Evolutionary conservation across 2,113 vertebrate genomes (phyloP).

Genomic region (Micronycteris hirsuta): DNA sequence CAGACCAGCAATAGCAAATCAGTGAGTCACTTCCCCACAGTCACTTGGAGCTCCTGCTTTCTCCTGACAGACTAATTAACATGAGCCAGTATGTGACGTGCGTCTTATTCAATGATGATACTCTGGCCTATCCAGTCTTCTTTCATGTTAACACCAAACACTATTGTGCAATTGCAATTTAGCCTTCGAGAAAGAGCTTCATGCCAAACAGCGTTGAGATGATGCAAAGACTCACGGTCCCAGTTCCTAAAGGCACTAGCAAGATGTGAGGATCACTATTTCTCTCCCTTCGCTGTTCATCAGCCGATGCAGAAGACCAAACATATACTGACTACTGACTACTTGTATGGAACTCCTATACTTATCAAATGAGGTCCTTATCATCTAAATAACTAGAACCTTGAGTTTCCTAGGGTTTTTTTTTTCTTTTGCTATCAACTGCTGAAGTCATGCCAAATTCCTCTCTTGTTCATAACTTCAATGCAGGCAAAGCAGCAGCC

Average conservation of each 20-base stretch:
- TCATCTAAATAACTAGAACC: neutral
- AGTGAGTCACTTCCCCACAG: slow-evolving; percentile 53
- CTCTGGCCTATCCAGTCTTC: slow-evolving; percentile 1
- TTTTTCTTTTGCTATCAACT: neutral
- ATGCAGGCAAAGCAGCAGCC: neutral
- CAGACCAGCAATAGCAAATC: slow-evolving; percentile 49
- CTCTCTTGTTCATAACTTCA: neutral
- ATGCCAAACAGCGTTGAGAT: neutral
- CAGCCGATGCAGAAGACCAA: neutral
- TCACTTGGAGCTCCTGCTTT: neutral
- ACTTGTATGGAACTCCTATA: neutral
- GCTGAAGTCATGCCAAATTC: slow-evolving; percentile 8
- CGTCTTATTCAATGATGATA: slow-evolving; percentile 36
- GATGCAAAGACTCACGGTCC: neutral
- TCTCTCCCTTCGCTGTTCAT: neutral
- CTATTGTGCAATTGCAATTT: neutral
- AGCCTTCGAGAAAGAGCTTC: neutral
- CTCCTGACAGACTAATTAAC: slow-evolving; percentile 44
- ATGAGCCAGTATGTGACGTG: neutral
- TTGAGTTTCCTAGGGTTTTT: neutral
- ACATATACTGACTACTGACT: neutral
- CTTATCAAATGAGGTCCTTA: neutral
- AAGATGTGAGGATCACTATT: neutral
- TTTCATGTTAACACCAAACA: neutral
- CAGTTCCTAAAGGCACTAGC: neutral